Conservation (phyloP, 2,113 vertebrate species). For the Pyrgilauda ruficollis region DNA sequence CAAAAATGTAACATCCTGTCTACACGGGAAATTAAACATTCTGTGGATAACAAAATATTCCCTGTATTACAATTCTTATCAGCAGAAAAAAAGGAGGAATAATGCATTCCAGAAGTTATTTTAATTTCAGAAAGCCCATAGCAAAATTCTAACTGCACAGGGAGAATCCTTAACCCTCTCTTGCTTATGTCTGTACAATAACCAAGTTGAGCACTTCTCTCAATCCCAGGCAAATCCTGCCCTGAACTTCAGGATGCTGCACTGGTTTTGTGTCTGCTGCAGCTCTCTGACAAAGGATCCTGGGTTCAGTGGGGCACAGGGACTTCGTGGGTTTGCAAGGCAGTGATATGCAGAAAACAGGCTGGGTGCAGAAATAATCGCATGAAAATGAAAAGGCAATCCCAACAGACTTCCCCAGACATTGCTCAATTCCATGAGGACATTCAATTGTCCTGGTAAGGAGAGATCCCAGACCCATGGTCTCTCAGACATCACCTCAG, state of each 20-base stretch:
- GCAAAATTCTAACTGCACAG: not conserved
- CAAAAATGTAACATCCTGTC: not conserved
- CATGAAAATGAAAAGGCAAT: not conserved
- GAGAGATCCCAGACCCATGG: not conserved
- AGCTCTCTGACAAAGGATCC: not conserved
- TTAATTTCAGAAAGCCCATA: not conserved
- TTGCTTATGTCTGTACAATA: not conserved
- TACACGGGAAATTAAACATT: not conserved
- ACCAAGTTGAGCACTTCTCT: not conserved
- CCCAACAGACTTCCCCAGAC: not conserved
- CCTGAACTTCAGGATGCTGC: not conserved
- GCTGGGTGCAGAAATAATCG: not conserved
- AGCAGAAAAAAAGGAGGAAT: not conserved
- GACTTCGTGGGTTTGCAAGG: not conserved
- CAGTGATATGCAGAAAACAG: not conserved
- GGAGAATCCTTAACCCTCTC: not conserved
- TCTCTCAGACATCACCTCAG: not conserved
- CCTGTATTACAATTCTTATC: not conserved
- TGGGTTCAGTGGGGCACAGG: not conserved
- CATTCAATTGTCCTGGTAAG: not conserved
- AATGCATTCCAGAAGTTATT: not conserved
- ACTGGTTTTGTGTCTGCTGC: not conserved
- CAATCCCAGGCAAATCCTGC: not conserved
- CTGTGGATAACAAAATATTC: not conserved
- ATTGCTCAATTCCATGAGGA: not conserved